phyloP scores from a whole-genome alignment of 2,113 vertebrate genomes.

The Actenoides lindsayi region DNA sequence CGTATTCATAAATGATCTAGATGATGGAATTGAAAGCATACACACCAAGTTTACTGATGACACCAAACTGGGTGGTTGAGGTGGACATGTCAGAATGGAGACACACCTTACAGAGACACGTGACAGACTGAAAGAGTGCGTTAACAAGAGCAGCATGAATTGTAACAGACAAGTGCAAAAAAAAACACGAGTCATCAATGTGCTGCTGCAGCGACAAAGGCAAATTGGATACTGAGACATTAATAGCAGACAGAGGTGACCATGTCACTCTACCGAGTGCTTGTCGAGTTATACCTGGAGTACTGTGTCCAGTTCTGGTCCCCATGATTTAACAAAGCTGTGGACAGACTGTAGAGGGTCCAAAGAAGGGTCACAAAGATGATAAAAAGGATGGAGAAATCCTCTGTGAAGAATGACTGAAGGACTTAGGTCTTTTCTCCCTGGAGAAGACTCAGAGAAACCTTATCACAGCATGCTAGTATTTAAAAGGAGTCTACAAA shows the following conservation, averaged over 20 bases:
- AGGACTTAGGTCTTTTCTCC: not conserved
- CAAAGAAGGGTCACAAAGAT: too few relatives aligned
- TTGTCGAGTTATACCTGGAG: too few relatives aligned
- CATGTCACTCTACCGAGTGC: too few relatives aligned
- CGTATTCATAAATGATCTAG: not conserved
- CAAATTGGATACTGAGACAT: too few relatives aligned
- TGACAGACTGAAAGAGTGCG: not conserved
- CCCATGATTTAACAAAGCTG: too few relatives aligned
- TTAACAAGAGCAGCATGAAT: not conserved
- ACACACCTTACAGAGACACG: not conserved
- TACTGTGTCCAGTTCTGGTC: too few relatives aligned
- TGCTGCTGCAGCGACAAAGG: too few relatives aligned
- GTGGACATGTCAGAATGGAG: not conserved
- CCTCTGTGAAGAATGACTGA: not conserved
- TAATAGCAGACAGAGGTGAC: too few relatives aligned
- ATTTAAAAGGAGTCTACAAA: not conserved
- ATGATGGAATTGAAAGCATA: not conserved
- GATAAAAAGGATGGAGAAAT: not conserved
- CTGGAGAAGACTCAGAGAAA: not conserved
- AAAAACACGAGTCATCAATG: too few relatives aligned
- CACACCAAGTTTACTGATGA: not conserved
- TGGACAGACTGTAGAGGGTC: too few relatives aligned
- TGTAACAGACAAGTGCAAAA: not conserved
- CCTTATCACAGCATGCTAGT: not conserved
- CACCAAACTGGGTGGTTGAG: not conserved